phyloP scores from a whole-genome alignment of 1,140 invertebrate genomes.

The Meloidogyne floridensis region DNA sequence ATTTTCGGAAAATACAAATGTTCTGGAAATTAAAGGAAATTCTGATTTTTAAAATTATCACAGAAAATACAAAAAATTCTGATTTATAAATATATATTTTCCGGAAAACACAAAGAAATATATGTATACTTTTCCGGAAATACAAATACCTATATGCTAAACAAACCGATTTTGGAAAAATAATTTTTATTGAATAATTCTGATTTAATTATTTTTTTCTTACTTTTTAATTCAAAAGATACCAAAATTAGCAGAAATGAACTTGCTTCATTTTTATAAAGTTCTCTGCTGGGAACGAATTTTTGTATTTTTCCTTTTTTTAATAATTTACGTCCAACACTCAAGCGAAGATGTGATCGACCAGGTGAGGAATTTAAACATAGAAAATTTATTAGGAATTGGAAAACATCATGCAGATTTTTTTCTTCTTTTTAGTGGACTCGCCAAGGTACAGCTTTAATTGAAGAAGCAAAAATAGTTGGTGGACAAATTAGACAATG shows the following conservation, averaged over 20 bases:
- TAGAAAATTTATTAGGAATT: too few relatives aligned
- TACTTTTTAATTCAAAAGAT: too few relatives aligned
- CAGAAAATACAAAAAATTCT: too few relatives aligned
- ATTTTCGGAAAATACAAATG: too few relatives aligned
- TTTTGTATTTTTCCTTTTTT: not conserved
- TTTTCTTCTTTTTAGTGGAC: conserved; percentile 33
- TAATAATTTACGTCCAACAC: not conserved
- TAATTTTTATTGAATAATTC: not conserved
- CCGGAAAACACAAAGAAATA: too few relatives aligned
- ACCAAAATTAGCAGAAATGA: not conserved
- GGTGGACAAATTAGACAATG: conserved; percentile 51
- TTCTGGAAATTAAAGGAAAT: too few relatives aligned
- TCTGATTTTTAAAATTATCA: too few relatives aligned
- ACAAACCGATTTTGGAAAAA: too few relatives aligned
- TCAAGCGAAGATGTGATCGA: conserved; percentile 36
- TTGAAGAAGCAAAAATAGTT: conserved; percentile 41
- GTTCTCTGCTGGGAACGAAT: not conserved
- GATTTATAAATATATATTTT: too few relatives aligned
- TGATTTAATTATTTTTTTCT: not conserved
- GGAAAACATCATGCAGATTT: not conserved
- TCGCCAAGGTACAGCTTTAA: conserved; percentile 33
- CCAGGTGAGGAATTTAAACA: conserved; percentile 12
- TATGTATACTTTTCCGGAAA: too few relatives aligned
- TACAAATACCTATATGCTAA: too few relatives aligned
- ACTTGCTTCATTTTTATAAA: not conserved